Evolutionary conservation across 2,797 vertebrate genomes (phyloP).

Genomic region (Coreius guichenoti): DNA sequence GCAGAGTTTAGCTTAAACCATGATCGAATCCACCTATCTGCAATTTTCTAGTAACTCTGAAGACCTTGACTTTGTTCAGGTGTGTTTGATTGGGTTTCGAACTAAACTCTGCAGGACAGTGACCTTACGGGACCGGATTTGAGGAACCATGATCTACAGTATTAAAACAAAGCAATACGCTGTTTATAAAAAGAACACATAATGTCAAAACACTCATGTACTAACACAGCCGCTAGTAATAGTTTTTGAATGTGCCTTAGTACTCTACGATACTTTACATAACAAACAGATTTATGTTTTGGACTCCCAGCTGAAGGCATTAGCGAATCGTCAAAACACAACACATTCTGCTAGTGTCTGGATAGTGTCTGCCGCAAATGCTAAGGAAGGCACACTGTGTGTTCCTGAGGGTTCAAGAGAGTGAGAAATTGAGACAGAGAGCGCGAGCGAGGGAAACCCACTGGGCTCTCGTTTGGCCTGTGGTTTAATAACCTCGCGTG

Average conservation of each 20-base stretch:
- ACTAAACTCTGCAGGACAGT: too few species aligned
- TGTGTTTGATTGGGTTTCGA: too few species aligned
- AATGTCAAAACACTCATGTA: not conserved
- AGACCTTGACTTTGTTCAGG: too few species aligned
- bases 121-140: too few species aligned
- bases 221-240: not conserved
- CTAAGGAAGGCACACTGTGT: not conserved
- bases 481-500: constrained; percentile 60
- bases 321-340: not conserved
- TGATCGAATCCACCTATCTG: not conserved
- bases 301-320: not conserved
- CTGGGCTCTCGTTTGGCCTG: constrained; percentile 44
- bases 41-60: not conserved
- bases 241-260: not conserved
- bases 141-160: not conserved
- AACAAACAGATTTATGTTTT: not conserved
- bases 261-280: not conserved
- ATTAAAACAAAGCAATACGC: not conserved
- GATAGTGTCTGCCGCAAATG: not conserved
- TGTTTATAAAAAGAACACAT: not conserved
- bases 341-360: constrained; percentile 5
- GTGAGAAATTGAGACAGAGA: constrained; percentile 5
- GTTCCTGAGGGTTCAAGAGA: constrained; percentile 5
- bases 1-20: not conserved
- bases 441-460: constrained; percentile 14